phyloP scores from a whole-genome alignment of 2,113 vertebrate species.

The Petrocephalus zakoni region DNA sequence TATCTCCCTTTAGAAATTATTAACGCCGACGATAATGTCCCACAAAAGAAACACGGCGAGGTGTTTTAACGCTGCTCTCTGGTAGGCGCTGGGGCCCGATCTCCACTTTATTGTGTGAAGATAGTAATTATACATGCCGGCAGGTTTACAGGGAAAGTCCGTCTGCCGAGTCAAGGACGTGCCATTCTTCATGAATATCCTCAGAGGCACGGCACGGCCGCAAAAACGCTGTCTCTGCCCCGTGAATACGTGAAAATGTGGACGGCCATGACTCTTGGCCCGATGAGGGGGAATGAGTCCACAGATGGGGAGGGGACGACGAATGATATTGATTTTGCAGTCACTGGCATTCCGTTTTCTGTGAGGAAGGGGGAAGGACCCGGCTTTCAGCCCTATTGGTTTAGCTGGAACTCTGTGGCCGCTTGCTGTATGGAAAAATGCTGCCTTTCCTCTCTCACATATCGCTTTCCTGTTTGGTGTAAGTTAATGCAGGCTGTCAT shows the following conservation, averaged over 20 bases:
- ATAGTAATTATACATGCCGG: neutral
- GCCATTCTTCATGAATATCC: conserved; percentile 7
- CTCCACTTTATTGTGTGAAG: neutral
- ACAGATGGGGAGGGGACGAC: neutral
- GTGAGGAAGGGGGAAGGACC: neutral
- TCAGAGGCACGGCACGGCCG: neutral
- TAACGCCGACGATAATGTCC: neutral
- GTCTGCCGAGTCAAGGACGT: neutral
- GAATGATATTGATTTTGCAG: neutral
- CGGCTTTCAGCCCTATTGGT: neutral
- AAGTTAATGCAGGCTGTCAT: neutral
- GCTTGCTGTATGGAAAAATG: neutral
- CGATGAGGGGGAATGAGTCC: neutral
- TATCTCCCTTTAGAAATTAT: conserved; percentile 6
- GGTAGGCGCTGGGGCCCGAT: neutral
- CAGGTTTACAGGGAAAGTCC: neutral
- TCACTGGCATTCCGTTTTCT: neutral
- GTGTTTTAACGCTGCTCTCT: neutral
- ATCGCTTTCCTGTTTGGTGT: neutral
- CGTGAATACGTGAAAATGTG: neutral
- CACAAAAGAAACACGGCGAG: neutral
- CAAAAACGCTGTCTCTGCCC: neutral
- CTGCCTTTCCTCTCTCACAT: neutral
- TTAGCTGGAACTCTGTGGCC: neutral
- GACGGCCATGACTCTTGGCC: neutral